Evolutionary conservation across 2,888 invertebrate species (phyloP), one percentile per base, ranked within the genome.

Genomic region (Leucania comma): DNA sequence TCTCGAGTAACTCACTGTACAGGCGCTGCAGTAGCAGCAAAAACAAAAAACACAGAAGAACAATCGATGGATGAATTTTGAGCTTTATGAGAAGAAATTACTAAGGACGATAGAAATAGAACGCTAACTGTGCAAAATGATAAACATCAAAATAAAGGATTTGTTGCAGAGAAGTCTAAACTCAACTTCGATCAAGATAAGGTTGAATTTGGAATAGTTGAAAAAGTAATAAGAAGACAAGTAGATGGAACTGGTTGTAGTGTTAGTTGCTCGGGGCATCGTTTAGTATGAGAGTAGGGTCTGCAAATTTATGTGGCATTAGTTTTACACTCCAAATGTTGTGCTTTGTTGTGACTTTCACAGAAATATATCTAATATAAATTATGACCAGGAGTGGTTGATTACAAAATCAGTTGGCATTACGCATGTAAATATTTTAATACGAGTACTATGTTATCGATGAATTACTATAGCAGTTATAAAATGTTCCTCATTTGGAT

Each of bases 301-400:
- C 81, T 69, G 86, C 86, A 88, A 89, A 91, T 91, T 91, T 91
- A 92, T 92, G 87, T 88, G 87, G 84, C 88, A 85, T 86, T 86
- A 86, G 88, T 87, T 90, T 90, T 86, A 86, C 89, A 83, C 87
- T 87, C 83, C 81, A 86, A 87, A 88, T 84, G 84, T 86, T 88
- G 80, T 82, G 88, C 87, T 90, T 90, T 90, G 90, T 90, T 90
- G 80, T 86, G 88, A 87, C 88, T 90, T 86, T 86, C 81, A 75
- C 84, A 86, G 86, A 83, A 87, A 85, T 89, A 87, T 86, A 86
- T 64, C 50, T 35, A 86, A 85, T 77, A 81, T 71, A 78, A 86
- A 80, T 87, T 86, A 80, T 71, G 72, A 72, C 65, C 68, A 42
- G 71, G 71, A 80, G 74, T 72, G 75, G 73, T 78, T 82, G 81